These are phyloP conservation scores for Cephus pulcher DNA, from an alignment of 2,888 invertebrate genomes.

Conservation along the genomic window DNA sequence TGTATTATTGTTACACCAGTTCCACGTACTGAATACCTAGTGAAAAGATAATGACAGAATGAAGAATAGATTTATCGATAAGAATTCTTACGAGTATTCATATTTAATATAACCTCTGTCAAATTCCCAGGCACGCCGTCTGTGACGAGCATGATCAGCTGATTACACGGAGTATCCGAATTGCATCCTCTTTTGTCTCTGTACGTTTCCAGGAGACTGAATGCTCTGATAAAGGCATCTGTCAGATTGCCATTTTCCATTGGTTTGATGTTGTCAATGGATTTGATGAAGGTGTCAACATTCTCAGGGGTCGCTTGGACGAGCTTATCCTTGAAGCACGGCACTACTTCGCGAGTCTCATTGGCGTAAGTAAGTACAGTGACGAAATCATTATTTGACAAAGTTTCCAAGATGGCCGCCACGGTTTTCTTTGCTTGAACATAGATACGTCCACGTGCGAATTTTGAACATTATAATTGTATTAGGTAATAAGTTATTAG, in stretches of 20 bases:
- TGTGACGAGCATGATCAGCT: constrained; percentile 96
- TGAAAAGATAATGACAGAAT: background rate
- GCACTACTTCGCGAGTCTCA: constrained; percentile 79
- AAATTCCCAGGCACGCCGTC: constrained; percentile 93
- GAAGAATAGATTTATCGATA: background rate
- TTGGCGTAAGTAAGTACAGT: constrained; percentile 89
- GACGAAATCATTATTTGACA: constrained; percentile 98
- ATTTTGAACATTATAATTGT: constrained; percentile 73
- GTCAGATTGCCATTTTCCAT: constrained; percentile 88
- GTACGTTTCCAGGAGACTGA: constrained; percentile 79
- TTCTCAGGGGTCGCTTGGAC: constrained; percentile 93
- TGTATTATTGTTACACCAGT: constrained; percentile 77
- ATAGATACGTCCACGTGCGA: background rate
- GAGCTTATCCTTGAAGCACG: constrained; percentile 85
- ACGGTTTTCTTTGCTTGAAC: constrained; percentile 83
- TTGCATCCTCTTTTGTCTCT: constrained; percentile 70
- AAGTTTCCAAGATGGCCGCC: constrained; percentile 88
- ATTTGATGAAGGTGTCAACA: constrained; percentile 78
- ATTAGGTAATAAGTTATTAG: constrained; percentile 47
- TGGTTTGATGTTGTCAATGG: constrained; percentile 76
- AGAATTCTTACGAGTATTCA: background rate
- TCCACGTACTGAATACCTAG: constrained; percentile 81
- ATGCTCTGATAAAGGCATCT: constrained; percentile 84
- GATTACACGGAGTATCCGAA: constrained; percentile 82
- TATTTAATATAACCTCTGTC: constrained; percentile 70